Conservation (phyloP, 2,888 invertebrate genomes). For the Drosophila pseudotakahashii region DNA sequence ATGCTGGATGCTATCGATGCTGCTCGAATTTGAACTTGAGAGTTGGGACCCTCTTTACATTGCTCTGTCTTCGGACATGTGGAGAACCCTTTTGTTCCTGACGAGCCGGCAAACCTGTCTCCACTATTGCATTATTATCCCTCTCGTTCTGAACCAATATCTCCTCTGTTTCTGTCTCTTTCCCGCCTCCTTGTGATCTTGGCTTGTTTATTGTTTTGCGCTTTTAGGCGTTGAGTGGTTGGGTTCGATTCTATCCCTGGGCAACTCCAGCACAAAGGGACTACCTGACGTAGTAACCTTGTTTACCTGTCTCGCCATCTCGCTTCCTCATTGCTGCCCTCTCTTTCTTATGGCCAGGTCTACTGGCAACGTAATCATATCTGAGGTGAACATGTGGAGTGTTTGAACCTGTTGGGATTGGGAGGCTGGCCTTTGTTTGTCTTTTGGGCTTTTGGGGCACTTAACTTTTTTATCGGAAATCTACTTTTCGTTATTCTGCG, state of each 20-base stretch:
- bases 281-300: constrained; percentile 64
- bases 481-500: constrained; percentile 69
- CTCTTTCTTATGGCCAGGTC: neutral
- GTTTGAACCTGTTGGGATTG: constrained; percentile 63
- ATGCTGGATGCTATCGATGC: constrained; percentile 18
- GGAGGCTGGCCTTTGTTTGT: constrained; percentile 27
- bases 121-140: constrained; percentile 4
- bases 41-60: constrained; percentile 18
- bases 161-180: neutral
- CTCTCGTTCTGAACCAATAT: constrained; percentile 5
- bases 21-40: constrained; percentile 26
- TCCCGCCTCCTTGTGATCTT: constrained; percentile 23
- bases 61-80: constrained; percentile 8
- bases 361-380: constrained; percentile 69
- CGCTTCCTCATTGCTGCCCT: neutral
- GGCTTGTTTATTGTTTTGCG: constrained; percentile 55
- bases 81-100: constrained; percentile 31
- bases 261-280: constrained; percentile 18
- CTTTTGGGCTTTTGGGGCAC: constrained; percentile 62
- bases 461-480: constrained; percentile 78
- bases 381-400: constrained; percentile 59
- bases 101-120: constrained; percentile 27
- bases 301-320: constrained; percentile 31
- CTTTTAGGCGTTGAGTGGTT: constrained; percentile 54
- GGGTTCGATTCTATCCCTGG: constrained; percentile 8